phyloP scores from a whole-genome alignment of 2,888 invertebrate species.

The Drosophila bunnanda region DNA sequence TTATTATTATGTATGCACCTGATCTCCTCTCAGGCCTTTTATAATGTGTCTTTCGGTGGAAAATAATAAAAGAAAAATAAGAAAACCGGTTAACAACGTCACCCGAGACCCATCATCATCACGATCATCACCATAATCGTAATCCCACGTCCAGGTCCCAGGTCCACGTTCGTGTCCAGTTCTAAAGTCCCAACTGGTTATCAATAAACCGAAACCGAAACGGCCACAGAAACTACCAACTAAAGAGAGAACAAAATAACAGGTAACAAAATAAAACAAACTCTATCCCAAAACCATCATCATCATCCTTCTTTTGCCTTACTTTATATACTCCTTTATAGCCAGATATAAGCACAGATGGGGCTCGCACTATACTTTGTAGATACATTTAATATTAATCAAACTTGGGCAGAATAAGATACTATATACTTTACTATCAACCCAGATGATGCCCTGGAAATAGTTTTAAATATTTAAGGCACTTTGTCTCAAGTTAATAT shows the following conservation, averaged over 20 bases:
- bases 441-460: neutral
- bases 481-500: neutral
- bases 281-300: slow-evolving; percentile 16
- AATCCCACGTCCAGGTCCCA: slow-evolving; percentile 22
- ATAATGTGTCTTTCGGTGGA: slow-evolving; percentile 23
- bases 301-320: slow-evolving; percentile 26
- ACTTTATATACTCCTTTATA: slow-evolving; percentile 18
- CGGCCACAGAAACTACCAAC: slow-evolving; percentile 1
- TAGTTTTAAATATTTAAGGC: neutral
- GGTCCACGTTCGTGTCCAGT: slow-evolving; percentile 10
- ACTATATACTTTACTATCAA: neutral
- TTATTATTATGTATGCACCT: slow-evolving; percentile 46
- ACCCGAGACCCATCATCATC: slow-evolving; percentile 26
- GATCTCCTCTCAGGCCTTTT: slow-evolving; percentile 35
- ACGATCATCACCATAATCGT: slow-evolving; percentile 14
- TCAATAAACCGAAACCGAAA: slow-evolving; percentile 31
- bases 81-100: slow-evolving; percentile 50
- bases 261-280: slow-evolving; percentile 38
- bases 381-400: neutral
- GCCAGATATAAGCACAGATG: slow-evolving; percentile 7
- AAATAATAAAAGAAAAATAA: neutral
- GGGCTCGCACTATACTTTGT: neutral
- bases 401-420: neutral
- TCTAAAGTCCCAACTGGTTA: slow-evolving; percentile 45
- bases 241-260: slow-evolving; percentile 9